Conservation (phyloP, 2,888 invertebrate genomes). For the Imbricaverruca yamaguchii region DNA sequence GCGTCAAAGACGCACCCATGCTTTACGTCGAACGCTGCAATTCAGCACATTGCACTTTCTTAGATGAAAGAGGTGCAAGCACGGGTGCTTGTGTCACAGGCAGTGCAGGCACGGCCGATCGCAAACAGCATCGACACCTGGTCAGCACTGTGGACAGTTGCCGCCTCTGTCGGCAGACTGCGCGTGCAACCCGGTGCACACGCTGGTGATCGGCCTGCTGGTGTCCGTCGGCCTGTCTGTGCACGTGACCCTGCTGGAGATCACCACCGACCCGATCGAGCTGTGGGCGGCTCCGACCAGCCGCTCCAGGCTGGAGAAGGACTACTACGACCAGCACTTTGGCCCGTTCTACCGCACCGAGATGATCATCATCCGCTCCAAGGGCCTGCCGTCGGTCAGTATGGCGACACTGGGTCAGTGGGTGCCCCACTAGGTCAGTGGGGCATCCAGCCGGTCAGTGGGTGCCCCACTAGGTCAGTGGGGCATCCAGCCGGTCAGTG, state of each 20-base stretch:
- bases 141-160: neutral
- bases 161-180: slow-evolving; percentile 23
- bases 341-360: slow-evolving; percentile 89
- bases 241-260: slow-evolving; percentile 64
- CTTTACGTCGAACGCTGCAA: no score
- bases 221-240: slow-evolving; percentile 59
- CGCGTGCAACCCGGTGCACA: slow-evolving; percentile 30
- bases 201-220: slow-evolving; percentile 40
- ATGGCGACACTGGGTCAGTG: no score
- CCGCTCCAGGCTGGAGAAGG: slow-evolving; percentile 75
- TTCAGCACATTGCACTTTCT: no score
- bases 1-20: no score
- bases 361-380: slow-evolving; percentile 71
- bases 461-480: no score
- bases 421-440: slow-evolving; percentile 41
- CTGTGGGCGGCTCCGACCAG: slow-evolving; percentile 91
- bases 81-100: no score
- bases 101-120: no score
- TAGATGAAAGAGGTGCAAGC: no score
- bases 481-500: no score
- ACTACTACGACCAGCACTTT: slow-evolving; percentile 87
- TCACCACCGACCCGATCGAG: slow-evolving; percentile 92
- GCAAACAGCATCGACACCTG: no score
- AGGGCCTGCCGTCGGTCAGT: slow-evolving; percentile 31
- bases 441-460: slow-evolving; percentile 28